Evolutionary conservation across 2,797 vertebrate genomes (phyloP), one percentile per base, ranked within the genome.

Genomic region (Platyrinchus mystaceus): DNA sequence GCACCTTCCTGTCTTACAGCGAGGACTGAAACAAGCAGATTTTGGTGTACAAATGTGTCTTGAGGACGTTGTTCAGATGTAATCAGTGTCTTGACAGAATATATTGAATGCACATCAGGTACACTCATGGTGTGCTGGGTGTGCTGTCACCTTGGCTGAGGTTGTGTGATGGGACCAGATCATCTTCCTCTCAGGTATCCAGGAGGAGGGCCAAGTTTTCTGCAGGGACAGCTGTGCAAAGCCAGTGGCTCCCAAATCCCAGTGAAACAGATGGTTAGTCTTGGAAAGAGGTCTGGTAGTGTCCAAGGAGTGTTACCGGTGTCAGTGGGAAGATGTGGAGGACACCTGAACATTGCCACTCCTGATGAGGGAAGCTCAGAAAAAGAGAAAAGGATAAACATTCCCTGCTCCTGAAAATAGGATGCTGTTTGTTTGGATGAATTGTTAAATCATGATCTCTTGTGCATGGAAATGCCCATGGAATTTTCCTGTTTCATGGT

Each of bases 121-220:
- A 8, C 15, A 3, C 26, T 41, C 9, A 3, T n/a, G 1, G 4
- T 26, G 8, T 0, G 0, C 60, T 15, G 39, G 28, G 34, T 2
- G 4, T 52, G 2, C 50, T 39, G 28, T 22, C 39, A 13, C 17
- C 37, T 34, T 34, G 68, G 60, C 47, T 47, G 30, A 27, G 39
- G 41, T 14, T 55, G 32, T n/a, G 34, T 12, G 4, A 3, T 10
- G 5, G 22, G 20, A 37, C 23, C n/a, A 30, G 28, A 30, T 10
- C 4, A 3, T 20, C 37, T 20, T 70, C 63, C 24, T 20, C 24
- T 32, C 8, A 2, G 20, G 4, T 41, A 16, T 27, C 24, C 23
- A 9, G 46, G 5, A 23, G 21, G 37, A 73, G 37, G 32, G 46
- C 55, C 16, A 30, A 26, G 43, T 10, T n/a, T 43, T 73, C 20